Percentiles rank a stretch among this genome's conserved stretches.
These are phyloP conservation scores for Colossoma macropomum DNA, from an alignment of 2,113 vertebrate species.

Conservation along the genomic window DNA sequence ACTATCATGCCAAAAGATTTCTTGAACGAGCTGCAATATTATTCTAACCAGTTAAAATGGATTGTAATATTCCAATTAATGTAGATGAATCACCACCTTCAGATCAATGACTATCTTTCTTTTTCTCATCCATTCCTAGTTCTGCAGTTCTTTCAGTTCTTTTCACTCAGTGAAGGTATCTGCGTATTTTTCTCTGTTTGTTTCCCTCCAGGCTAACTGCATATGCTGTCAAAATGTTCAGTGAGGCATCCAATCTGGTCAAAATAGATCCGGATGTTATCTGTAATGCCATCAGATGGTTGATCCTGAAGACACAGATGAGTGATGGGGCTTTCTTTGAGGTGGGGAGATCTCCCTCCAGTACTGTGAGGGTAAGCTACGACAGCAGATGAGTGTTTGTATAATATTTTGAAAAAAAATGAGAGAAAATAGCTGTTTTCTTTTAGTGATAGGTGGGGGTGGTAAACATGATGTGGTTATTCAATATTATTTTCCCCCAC, in stretches of 20 bases:
- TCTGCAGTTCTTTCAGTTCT: not conserved
- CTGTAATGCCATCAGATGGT: conserved; percentile 83
- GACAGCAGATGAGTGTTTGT: not conserved
- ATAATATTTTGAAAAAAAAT: not conserved
- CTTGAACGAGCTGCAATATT: no score
- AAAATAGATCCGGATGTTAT: conserved; percentile 71
- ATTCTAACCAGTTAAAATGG: no score
- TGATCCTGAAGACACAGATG: conserved; percentile 80
- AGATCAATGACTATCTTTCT: no score
- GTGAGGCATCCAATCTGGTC: conserved; percentile 74
- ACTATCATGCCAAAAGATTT: no score
- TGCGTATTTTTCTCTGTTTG: not conserved
- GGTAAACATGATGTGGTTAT: no score
- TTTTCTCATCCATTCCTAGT: no score
- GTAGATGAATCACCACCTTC: no score
- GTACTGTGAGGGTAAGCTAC: conserved; percentile 46
- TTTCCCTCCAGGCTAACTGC: conserved; percentile 83
- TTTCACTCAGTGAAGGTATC: not conserved
- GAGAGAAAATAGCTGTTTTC: no score
- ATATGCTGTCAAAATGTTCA: conserved; percentile 87
- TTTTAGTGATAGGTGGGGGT: no score
- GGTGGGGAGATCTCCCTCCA: conserved; percentile 58
- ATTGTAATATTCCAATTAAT: no score
- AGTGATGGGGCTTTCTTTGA: conserved; percentile 84
- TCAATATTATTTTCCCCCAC: no score